Percentiles rank a stretch among this genome's conserved stretches.
These are phyloP conservation scores for Melanogrammus aeglefinus DNA, from an alignment of 2,797 vertebrate genomes.

Conservation along the genomic window DNA sequence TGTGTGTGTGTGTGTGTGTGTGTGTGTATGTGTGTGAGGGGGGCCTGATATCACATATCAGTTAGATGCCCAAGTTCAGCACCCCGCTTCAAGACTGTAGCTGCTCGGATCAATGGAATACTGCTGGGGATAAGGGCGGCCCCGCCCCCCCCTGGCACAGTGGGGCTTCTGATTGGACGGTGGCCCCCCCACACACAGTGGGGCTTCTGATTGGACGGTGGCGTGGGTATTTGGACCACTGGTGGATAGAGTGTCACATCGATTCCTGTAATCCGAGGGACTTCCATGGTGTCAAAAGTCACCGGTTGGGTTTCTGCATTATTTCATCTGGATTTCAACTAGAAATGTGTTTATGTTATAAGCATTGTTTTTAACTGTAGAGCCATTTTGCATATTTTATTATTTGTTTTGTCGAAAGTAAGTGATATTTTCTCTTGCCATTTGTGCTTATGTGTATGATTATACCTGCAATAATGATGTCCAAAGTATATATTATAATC, in stretches of 20 bases:
- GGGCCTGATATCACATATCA: constrained; percentile 62
- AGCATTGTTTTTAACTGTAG: background rate
- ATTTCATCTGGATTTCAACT: background rate
- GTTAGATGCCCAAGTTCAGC: constrained; percentile 67
- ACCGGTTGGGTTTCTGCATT: background rate
- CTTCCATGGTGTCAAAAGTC: constrained; percentile 38
- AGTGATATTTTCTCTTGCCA: too few relatives aligned
- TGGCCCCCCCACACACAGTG: constrained; percentile 46
- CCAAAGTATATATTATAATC: too few relatives aligned
- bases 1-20: too few relatives aligned
- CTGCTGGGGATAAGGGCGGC: constrained; percentile 43
- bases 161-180: constrained; percentile 56
- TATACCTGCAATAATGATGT: too few relatives aligned
- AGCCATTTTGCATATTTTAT: background rate
- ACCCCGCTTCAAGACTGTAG: constrained; percentile 35
- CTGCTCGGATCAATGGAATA: constrained; percentile 57
- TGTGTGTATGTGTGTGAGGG: too few relatives aligned
- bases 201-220: constrained; percentile 56
- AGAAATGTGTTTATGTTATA: constrained; percentile 31
- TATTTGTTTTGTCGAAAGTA: background rate
- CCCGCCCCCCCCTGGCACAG: constrained; percentile 23
- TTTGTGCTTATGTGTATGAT: too few relatives aligned
- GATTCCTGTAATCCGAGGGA: constrained; percentile 59
- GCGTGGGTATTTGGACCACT: constrained; percentile 49
- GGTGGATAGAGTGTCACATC: constrained; percentile 35